Evolutionary conservation across 2,888 invertebrate genomes (phyloP), one percentile per base, ranked within the genome.

Genomic region (Zhengitettix transpicula): DNA sequence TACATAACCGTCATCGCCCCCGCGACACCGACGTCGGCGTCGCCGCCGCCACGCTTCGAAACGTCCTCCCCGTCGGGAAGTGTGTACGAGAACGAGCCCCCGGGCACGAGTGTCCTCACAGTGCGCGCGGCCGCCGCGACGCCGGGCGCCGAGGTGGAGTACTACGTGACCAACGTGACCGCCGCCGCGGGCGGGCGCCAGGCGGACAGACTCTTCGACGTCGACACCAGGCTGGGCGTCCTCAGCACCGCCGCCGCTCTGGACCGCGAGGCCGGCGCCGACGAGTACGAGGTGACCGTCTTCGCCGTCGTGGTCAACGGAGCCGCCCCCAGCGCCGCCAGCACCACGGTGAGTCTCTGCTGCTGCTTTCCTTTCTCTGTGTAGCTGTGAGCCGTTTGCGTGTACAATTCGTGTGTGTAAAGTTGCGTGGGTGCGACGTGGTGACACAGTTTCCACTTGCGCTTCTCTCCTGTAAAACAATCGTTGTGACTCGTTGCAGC

Each of bases 151-250:
- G 80, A 83, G 68, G 81, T 94, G 72, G 91, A 92, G 73, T 95
- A 91, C 77, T 94, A 90, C 75, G 87, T 95, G 73, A 91, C 90
- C 68, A 75, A 74, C 65, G 74, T 79, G 64, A 75, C 75, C 12
- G 74, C 68, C 61, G 82, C 81, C 71, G 75, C 73, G 65, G 77
- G 75, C 65, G 85, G 85, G 63, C 79, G 78, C 66, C 87, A 89
- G 76, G 89, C 89, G 70, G 90, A 92, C 76, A 82, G 90, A 69
- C 78, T 92, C 68, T 97, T 97, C 73, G 90, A 90, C 70, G 87
- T 97, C 69, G 93, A 96, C 75, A 82, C 88, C 28, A 86, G 87
- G 66, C 78, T 89, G 69, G 96, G 96, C 55, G 87, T 91, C 68
- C 76, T 97, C 66, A 89, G 89, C 54, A 92, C 92, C 15, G 89